These are phyloP conservation scores for Circaetus cinerascens DNA, from an alignment of 2,113 vertebrate genomes.

Conservation along the genomic window DNA sequence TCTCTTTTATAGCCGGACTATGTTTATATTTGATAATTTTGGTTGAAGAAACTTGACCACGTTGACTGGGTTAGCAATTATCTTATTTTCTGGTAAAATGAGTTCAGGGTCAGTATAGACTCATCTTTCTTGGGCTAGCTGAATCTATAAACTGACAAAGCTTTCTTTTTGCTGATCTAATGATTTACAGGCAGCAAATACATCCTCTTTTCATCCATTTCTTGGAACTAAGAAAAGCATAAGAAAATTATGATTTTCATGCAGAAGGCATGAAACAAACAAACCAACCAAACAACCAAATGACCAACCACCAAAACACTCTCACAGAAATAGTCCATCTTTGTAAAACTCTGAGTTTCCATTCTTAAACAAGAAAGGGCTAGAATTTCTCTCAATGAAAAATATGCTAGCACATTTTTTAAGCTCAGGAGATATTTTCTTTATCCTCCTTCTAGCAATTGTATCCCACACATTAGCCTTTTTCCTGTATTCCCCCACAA, in stretches of 20 bases:
- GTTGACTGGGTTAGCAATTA: background rate
- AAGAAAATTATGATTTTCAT: background rate
- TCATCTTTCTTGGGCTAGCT: background rate
- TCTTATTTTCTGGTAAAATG: background rate
- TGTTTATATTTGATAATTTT: background rate
- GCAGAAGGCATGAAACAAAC: background rate
- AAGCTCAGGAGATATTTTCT: background rate
- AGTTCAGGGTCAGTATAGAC: background rate
- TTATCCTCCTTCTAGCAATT: background rate
- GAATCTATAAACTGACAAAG: background rate
- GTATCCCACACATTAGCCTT: background rate
- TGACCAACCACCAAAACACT: background rate
- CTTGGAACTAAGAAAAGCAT: background rate
- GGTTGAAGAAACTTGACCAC: background rate
- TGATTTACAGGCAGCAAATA: background rate
- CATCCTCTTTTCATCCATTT: background rate
- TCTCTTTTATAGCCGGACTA: background rate
- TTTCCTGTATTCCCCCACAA: background rate
- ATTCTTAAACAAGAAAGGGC: background rate
- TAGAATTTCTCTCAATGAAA: background rate
- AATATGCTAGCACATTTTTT: background rate
- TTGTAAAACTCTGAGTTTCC: background rate
- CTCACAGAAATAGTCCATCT: background rate
- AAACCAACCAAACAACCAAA: background rate
- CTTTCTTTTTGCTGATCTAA: background rate